Percentiles rank a stretch among this genome's conserved stretches.
Evolutionary conservation across 2,888 invertebrate species (phyloP).

Genomic region (Drosophila merina): DNA sequence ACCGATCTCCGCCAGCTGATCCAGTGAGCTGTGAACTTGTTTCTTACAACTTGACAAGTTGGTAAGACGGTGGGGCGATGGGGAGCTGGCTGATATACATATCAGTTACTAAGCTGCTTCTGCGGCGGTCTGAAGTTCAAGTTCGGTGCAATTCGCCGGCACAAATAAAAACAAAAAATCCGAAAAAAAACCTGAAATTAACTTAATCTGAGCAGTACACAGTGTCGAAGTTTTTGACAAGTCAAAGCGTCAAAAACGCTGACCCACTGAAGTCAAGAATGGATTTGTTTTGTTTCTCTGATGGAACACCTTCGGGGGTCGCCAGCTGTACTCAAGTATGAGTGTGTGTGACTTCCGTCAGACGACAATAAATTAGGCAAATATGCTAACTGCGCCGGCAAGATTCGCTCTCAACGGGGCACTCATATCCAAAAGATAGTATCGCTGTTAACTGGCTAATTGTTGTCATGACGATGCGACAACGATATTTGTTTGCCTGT

Average conservation of each 20-base stretch:
- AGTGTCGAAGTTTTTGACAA: constrained; percentile 37
- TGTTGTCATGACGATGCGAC: constrained; percentile 24
- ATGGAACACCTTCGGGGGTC: constrained; percentile 52
- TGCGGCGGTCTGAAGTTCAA: constrained; percentile 76
- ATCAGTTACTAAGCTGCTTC: constrained; percentile 44
- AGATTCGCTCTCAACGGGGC: constrained; percentile 22
- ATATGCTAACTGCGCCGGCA: constrained; percentile 32
- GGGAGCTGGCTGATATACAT: constrained; percentile 13
- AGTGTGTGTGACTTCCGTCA: constrained; percentile 69
- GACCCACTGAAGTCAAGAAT: constrained; percentile 77
- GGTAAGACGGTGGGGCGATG: constrained; percentile 4
- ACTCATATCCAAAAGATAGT: constrained; percentile 23
- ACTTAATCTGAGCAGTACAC: constrained; percentile 46
- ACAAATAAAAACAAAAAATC: background rate
- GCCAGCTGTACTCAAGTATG: constrained; percentile 19
- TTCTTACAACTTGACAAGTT: constrained; percentile 43
- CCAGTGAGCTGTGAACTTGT: constrained; percentile 66
- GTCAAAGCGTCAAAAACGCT: constrained; percentile 37
- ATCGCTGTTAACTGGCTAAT: constrained; percentile 18
- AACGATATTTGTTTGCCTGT: constrained; percentile 32
- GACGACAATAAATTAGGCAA: constrained; percentile 75
- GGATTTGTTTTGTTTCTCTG: constrained; percentile 63
- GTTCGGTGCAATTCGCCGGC: constrained; percentile 73
- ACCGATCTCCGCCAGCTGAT: constrained; percentile 56
- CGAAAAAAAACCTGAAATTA: constrained; percentile 32